Conservation (phyloP, 2,797 vertebrate species). For the Enteromius thamalakanensis region DNA sequence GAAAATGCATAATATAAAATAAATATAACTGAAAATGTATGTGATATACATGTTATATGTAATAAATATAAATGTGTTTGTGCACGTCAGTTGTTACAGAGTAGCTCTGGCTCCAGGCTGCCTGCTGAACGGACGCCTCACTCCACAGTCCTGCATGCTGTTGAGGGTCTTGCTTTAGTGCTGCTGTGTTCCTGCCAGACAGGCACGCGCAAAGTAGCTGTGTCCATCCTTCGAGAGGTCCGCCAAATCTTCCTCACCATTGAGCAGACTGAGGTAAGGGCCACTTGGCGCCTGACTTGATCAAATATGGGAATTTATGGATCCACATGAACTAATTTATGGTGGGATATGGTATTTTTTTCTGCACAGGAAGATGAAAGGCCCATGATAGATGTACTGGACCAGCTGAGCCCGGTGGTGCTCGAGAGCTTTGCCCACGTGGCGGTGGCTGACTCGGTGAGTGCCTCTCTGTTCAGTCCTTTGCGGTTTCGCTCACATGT, state of each 20-base stretch:
- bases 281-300: neutral
- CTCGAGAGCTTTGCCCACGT: slow-evolving; percentile 97
- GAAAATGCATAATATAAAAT: neutral
- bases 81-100: slow-evolving; percentile 47
- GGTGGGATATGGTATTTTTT: neutral
- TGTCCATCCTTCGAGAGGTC: slow-evolving; percentile 92
- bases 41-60: neutral
- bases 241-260: slow-evolving; percentile 89
- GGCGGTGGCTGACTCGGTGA: slow-evolving; percentile 92
- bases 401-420: slow-evolving; percentile 93
- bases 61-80: neutral
- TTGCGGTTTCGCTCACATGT: neutral
- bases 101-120: slow-evolving; percentile 45
- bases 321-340: slow-evolving; percentile 11
- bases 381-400: slow-evolving; percentile 98
- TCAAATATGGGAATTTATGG: neutral
- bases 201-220: slow-evolving; percentile 91
- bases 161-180: slow-evolving; percentile 92
- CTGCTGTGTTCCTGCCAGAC: slow-evolving; percentile 95
- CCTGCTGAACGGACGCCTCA: slow-evolving; percentile 87
- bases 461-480: slow-evolving; percentile 61
- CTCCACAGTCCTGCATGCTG: slow-evolving; percentile 90
- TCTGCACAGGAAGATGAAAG: slow-evolving; percentile 90
- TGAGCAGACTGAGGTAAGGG: slow-evolving; percentile 90
- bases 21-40: neutral